phyloP scores from a whole-genome alignment of 2,888 invertebrate genomes.

The Notocelia uddmanniana region DNA sequence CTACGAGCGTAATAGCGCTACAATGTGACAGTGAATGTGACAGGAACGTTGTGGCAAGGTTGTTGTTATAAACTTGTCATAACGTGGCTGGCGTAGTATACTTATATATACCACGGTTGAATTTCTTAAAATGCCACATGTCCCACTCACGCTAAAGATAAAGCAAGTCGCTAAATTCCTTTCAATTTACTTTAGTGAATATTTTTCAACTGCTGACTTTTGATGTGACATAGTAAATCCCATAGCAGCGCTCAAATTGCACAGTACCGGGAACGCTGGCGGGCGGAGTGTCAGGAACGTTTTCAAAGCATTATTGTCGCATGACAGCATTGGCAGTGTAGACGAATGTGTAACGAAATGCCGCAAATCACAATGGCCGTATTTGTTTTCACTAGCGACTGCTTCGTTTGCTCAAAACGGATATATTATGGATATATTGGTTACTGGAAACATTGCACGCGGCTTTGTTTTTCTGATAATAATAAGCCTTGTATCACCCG shows the following conservation, averaged over 20 bases:
- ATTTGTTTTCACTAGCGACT: conserved; percentile 59
- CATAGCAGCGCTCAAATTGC: conserved; percentile 61
- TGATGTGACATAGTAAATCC: conserved; percentile 73
- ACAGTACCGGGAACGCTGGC: conserved; percentile 50
- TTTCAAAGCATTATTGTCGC: conserved; percentile 76
- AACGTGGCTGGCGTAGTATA: too few species aligned
- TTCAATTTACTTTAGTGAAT: conserved; percentile 59
- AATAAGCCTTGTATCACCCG: too few species aligned
- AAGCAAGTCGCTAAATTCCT: conserved; percentile 49
- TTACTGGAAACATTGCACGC: conserved; percentile 48
- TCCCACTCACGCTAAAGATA: background rate
- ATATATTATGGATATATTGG: conserved; percentile 55
- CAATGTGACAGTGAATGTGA: too few species aligned
- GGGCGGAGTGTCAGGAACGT: conserved; percentile 69
- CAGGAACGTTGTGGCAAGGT: background rate
- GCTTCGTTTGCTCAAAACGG: conserved; percentile 45
- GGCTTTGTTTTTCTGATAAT: background rate
- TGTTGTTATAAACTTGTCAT: too few species aligned
- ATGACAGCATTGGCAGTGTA: conserved; percentile 63
- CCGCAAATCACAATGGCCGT: conserved; percentile 63
- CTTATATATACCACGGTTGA: background rate
- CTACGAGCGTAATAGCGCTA: too few species aligned
- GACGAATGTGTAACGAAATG: conserved; percentile 62
- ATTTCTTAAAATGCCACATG: background rate
- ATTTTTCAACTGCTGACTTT: conserved; percentile 57